phyloP scores from a whole-genome alignment of 23 tunicate genomes.

The Pegea sp. region DNA sequence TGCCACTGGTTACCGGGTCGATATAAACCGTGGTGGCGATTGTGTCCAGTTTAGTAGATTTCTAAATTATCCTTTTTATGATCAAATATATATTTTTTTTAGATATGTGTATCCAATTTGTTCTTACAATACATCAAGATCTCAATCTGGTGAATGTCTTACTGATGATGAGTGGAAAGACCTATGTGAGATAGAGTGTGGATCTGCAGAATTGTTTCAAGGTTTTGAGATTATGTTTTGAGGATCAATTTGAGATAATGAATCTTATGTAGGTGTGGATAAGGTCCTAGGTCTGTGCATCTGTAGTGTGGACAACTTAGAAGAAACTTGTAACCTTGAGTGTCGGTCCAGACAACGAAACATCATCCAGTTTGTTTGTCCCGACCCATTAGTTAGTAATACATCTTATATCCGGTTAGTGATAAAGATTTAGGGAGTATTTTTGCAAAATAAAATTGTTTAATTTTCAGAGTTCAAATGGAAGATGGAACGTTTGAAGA shows the following conservation, averaged over 20 bases:
- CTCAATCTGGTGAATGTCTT: slow-evolving; percentile 50
- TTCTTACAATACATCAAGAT: slow-evolving; percentile 37
- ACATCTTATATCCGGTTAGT: slow-evolving; percentile 18
- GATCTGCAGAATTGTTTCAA: slow-evolving; percentile 4
- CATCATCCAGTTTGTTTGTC: slow-evolving; percentile 51
- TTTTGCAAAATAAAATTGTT: neutral
- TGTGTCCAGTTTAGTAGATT: slow-evolving; percentile 60
- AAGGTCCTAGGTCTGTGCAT: slow-evolving; percentile 50
- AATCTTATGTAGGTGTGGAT: slow-evolving; percentile 42
- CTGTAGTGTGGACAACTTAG: slow-evolving; percentile 58
- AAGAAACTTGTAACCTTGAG: slow-evolving; percentile 45
- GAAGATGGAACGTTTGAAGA: slow-evolving; percentile 18
- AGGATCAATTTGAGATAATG: neutral
- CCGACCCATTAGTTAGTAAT: slow-evolving; percentile 42
- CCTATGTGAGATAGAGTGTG: slow-evolving; percentile 39
- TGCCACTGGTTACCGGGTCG: slow-evolving; percentile 58
- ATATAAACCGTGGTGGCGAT: slow-evolving; percentile 51
- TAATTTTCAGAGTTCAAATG: slow-evolving; percentile 16
- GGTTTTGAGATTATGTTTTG: too few species aligned
- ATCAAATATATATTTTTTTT: neutral
- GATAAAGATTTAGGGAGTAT: neutral
- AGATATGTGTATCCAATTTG: slow-evolving; percentile 64
- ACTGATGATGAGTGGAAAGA: slow-evolving; percentile 40
- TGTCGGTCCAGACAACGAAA: slow-evolving; percentile 39
- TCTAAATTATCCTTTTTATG: neutral